Evolutionary conservation across 2,888 invertebrate genomes (phyloP).

Genomic region (Phalangium opilio): DNA sequence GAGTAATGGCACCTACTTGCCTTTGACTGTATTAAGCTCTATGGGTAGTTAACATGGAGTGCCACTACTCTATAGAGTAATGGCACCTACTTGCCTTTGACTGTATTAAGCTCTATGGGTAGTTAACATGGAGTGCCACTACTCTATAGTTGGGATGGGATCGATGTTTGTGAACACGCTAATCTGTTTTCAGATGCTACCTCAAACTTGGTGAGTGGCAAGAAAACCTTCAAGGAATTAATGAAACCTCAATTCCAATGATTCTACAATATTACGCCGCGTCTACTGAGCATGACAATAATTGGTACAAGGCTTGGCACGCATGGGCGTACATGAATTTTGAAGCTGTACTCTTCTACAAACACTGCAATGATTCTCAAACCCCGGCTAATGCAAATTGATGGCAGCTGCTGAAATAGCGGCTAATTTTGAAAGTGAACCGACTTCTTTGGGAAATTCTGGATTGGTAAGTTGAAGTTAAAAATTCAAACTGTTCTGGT

Average conservation of each 20-base stretch:
- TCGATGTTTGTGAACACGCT: too few relatives aligned
- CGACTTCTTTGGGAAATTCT: conserved; percentile 1
- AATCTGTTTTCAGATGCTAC: conserved; percentile 52
- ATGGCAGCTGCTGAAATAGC: background rate
- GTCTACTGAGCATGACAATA: conserved; percentile 67
- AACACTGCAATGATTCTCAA: conserved; percentile 27
- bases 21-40: too few relatives aligned
- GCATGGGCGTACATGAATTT: conserved; percentile 97
- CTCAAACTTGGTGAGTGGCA: conserved; percentile 91
- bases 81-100: too few relatives aligned
- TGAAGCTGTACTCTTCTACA: conserved; percentile 64
- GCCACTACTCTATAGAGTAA: too few relatives aligned
- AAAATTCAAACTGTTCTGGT: conserved; percentile 10
- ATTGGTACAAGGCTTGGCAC: conserved; percentile 89
- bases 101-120: too few relatives aligned
- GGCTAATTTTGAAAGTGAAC: background rate
- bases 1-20: too few relatives aligned
- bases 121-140: too few relatives aligned
- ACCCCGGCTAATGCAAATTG: background rate
- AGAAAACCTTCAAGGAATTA: conserved; percentile 66
- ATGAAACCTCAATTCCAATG: conserved; percentile 50
- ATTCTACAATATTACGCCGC: conserved; percentile 49
- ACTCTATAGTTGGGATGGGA: too few relatives aligned
- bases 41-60: too few relatives aligned
- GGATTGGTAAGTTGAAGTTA: conserved; percentile 23